Evolutionary conservation across 23 tunicate genomes (phyloP).

Genomic region (Styela plicata): DNA sequence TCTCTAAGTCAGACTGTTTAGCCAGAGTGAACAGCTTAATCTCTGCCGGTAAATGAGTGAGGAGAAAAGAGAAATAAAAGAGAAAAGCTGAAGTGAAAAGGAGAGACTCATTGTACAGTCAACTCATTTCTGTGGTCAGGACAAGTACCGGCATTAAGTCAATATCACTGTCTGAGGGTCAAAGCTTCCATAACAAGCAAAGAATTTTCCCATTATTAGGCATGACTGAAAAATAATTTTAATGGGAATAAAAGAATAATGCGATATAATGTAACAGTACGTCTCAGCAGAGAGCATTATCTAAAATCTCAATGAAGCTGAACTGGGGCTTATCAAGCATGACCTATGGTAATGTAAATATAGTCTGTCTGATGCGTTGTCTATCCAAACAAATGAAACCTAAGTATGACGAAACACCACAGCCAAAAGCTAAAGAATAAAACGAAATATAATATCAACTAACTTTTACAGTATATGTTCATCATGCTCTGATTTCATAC

Average conservation of each 20-base stretch:
- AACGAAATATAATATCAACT: background rate
- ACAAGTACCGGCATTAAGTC: conserved; percentile 14
- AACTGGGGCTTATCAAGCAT: background rate
- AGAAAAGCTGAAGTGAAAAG: background rate
- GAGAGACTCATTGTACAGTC: background rate
- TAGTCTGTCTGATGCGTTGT: background rate
- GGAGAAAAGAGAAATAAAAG: conserved; percentile 20
- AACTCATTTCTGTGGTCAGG: background rate
- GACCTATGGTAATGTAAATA: background rate
- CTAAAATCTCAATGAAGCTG: background rate
- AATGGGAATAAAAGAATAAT: too few species aligned
- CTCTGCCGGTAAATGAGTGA: conserved; percentile 4
- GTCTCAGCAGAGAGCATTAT: too few species aligned
- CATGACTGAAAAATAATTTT: too few species aligned
- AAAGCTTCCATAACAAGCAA: too few species aligned
- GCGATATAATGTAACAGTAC: too few species aligned
- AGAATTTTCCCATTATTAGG: too few species aligned
- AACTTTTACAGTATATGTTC: background rate
- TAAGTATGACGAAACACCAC: background rate
- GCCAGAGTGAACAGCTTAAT: conserved; percentile 3
- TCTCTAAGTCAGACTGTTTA: conserved; percentile 24
- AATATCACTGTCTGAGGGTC: too few species aligned
- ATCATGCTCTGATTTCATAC: background rate
- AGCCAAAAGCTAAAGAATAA: background rate
- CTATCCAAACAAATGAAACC: background rate